Conservation (phyloP, 1,140 invertebrate species). For the Anastrepha ludens region DNA sequence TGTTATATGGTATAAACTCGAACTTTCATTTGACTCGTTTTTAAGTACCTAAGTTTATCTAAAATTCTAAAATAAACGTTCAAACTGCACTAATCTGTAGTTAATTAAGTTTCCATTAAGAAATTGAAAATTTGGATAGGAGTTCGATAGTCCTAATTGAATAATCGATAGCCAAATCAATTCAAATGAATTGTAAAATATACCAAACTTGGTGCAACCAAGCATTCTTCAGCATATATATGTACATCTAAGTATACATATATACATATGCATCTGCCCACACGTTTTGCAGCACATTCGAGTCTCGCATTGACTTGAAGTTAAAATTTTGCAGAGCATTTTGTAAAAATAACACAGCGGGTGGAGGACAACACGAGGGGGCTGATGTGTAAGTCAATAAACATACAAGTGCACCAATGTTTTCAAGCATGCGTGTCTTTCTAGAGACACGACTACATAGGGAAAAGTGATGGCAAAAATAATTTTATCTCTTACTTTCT, state of each 20-base stretch:
- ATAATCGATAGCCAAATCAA: background rate
- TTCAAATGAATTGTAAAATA: background rate
- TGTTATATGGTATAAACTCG: no score
- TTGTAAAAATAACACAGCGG: background rate
- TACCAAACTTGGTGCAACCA: background rate
- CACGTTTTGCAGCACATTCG: background rate
- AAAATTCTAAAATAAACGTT: no score
- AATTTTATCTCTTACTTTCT: slow-evolving; percentile 5
- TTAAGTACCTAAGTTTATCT: no score
- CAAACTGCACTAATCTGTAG: background rate
- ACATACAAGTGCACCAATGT: background rate
- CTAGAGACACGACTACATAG: background rate
- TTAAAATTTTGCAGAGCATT: background rate
- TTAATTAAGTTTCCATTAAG: background rate
- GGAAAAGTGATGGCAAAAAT: background rate
- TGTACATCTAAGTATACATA: background rate
- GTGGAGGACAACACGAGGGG: background rate
- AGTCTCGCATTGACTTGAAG: background rate
- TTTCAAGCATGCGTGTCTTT: background rate
- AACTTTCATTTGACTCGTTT: no score
- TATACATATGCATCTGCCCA: background rate
- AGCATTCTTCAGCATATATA: background rate
- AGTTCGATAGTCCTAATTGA: background rate
- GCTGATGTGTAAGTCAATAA: background rate
- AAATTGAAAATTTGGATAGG: background rate